Percentiles rank a stretch among this genome's conserved stretches.
Evolutionary conservation across 2,888 invertebrate species (phyloP).

Genomic region (Horisme vitalbata): DNA sequence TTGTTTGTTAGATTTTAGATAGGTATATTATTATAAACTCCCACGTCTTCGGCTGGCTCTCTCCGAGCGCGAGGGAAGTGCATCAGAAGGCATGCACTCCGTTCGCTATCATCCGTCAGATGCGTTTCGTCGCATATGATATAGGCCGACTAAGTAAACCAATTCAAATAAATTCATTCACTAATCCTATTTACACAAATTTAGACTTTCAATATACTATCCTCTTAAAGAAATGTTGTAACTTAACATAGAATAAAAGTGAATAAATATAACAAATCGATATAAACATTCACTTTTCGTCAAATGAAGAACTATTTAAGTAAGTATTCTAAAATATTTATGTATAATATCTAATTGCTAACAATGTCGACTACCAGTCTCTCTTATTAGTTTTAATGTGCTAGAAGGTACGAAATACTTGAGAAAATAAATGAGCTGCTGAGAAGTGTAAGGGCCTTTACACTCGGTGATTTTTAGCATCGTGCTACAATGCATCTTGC

Average conservation of each 20-base stretch:
- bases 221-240: conserved; percentile 72
- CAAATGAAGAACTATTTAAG: conserved; percentile 72
- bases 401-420: conserved; percentile 74
- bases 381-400: conserved; percentile 81
- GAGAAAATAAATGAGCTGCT: conserved; percentile 73
- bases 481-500: background rate
- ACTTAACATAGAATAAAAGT: conserved; percentile 62
- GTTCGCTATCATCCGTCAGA: conserved; percentile 32
- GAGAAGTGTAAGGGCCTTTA: conserved; percentile 47
- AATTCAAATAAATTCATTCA: conserved; percentile 57
- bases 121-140: conserved; percentile 45
- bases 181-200: conserved; percentile 67
- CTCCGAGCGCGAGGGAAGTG: background rate
- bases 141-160: conserved; percentile 71
- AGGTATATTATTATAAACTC: conserved; percentile 29
- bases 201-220: conserved; percentile 66
- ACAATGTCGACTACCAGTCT: conserved; percentile 83
- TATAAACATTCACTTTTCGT: conserved; percentile 65
- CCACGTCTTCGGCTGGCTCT: conserved; percentile 16
- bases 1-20: conserved; percentile 17
- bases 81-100: background rate
- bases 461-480: background rate
- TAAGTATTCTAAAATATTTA: conserved; percentile 69
- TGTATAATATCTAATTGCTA: conserved; percentile 79
- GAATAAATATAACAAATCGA: conserved; percentile 69